Percentiles rank a stretch among this genome's conserved stretches.
phyloP scores from a whole-genome alignment of 2,797 vertebrate species.

The Simalia tracyae region DNA sequence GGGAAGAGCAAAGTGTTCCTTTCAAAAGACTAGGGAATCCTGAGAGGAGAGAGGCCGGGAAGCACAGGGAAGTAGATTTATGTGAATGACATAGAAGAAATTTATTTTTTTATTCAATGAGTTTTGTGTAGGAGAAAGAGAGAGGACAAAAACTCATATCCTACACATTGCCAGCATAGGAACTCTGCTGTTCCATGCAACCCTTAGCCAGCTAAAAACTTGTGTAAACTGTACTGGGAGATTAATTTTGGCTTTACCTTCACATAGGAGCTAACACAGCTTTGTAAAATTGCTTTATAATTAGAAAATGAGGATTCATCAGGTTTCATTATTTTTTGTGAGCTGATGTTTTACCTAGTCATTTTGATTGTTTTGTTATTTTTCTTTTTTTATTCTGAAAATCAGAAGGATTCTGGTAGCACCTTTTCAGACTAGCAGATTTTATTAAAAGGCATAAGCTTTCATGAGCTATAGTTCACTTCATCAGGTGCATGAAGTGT shows the following conservation, averaged over 20 bases:
- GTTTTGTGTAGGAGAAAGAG: neutral
- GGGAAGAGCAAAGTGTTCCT: neutral
- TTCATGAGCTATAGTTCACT: neutral
- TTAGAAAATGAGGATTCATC: neutral
- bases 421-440: neutral
- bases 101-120: neutral
- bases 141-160: neutral
- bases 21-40: neutral
- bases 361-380: neutral
- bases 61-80: neutral
- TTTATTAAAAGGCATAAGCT: neutral
- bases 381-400: neutral
- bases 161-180: neutral
- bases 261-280: neutral
- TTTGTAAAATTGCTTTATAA: neutral
- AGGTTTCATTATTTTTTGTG: neutral
- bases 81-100: neutral
- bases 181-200: neutral
- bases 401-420: neutral
- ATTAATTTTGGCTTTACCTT: neutral
- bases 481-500: neutral
- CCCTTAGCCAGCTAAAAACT: neutral
- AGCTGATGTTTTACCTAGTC: neutral
- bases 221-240: neutral
- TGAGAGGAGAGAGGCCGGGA: neutral